A percentile compares a stretch with the other conserved stretches of the same genome.
phyloP scores from a whole-genome alignment of 2,888 invertebrate genomes.

The Synergus gifuensis region DNA sequence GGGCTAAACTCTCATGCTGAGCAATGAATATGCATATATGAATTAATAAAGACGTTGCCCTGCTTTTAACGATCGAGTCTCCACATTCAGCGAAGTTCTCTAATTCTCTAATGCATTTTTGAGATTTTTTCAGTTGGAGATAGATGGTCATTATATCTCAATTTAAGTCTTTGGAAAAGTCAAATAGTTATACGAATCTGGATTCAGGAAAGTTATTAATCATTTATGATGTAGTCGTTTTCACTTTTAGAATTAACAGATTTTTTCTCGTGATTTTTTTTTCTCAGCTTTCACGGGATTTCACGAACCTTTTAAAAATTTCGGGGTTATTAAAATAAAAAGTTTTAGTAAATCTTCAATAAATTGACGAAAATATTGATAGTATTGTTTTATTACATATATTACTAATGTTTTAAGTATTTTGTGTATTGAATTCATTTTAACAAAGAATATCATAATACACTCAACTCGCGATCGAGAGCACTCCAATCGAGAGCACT shows the following conservation, averaged over 20 bases:
- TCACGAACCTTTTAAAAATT: too few species aligned
- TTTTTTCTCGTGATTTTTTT: too few species aligned
- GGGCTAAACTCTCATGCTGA: conserved; percentile 36
- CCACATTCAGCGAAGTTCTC: conserved; percentile 2
- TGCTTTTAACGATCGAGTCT: conserved; percentile 13
- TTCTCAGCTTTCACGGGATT: too few species aligned
- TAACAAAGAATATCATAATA: too few species aligned
- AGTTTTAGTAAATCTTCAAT: too few species aligned
- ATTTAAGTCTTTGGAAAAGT: conserved; percentile 10
- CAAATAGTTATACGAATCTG: not conserved
- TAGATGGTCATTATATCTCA: conserved; percentile 35
- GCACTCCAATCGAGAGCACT: too few species aligned
- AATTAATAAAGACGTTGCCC: conserved; percentile 40
- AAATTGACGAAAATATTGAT: not conserved
- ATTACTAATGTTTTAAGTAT: not conserved
- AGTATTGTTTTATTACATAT: not conserved
- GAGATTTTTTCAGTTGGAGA: conserved; percentile 2
- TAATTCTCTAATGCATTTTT: conserved; percentile 5
- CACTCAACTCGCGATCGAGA: too few species aligned
- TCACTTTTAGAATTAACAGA: not conserved
- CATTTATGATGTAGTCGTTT: not conserved
- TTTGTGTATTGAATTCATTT: too few species aligned
- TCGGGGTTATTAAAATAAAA: too few species aligned
- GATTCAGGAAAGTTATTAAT: conserved; percentile 14
- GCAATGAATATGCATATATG: conserved; percentile 41